Base-by-base conservation (phyloP, 2,113 vertebrate species). In the Oreotrochilus melanogaster region DNA sequence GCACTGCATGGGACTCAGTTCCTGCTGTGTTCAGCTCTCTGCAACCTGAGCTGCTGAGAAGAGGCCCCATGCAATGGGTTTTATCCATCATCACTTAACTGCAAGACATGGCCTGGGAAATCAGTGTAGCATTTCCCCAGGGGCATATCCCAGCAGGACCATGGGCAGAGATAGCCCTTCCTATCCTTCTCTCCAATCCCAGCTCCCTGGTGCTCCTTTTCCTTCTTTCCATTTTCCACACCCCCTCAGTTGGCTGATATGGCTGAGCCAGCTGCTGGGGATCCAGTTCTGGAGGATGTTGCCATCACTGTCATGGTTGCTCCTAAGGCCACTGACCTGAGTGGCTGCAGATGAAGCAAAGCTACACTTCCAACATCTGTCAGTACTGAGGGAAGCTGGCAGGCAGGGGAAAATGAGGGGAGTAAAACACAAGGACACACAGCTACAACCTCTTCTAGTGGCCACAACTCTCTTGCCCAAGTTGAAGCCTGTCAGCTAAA, bases 21-120 rank as follows among this genome's bases (percentile, higher is more conserved):
- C 71, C 92, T 0, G 37, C 82, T 78, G 67, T 8, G 69, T 18
- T 4, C 72, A 76, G 74, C 83, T 65, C 82, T 18, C 85, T 89
- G 92, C 89, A 83, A 84, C 93, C 94, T 24, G 88, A 92, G 89
- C 93, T 81, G 93, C 73, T 7, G 24, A 72, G 86, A 56, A 80
- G 91, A 89, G 93, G 94, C 92, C 93, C 85, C 81, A 7, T 54
- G 87, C 56, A 7, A 8, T 62, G 89, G 88, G 35, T 60, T 97
- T 96, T 92, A 86, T 96, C 95, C 93, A 66, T 96, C 96, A 94
- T 37, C 74, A 0, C 80, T 70, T n/a, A 35, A 15, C 83, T 80
- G 56, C 2, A 4, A 56, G 74, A 42, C 53, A 65, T 2, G 48
- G 88, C 39, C 93, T 89, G 92, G 95, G 93, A 96, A 97, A 90